Base-by-base conservation (phyloP, 1,140 invertebrate genomes). In the Drosophila simulans region DNA sequence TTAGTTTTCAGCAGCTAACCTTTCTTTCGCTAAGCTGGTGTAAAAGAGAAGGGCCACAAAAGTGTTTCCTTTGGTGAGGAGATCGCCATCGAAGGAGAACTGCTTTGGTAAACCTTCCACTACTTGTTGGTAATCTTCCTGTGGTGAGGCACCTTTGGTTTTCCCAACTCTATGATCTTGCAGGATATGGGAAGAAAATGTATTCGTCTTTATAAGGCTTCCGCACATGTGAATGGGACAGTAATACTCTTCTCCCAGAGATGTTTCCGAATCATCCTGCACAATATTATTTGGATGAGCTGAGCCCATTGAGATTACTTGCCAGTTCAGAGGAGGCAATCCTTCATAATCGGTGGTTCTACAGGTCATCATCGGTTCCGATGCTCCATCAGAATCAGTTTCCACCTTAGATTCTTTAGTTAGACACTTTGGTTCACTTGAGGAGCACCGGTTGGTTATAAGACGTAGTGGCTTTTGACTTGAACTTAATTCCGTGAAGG, bases 41-140 rank as follows among this genome's bases (percentile, higher is more conserved):
- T 64, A 63, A 2, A 31, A 15, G 12, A 60, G 25, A 8, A 60
- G 25, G 3, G 57, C 8, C 5, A 60, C 57, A 13, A 51, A 60
- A 11, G 22, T n/a, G n/a, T 39, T 60, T 2, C 57, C 57, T 12
- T 27, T 8, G 8, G 22, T 31, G 5, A 60, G 15, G 2, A 11
- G n/a, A 10, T 39, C 46, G 12, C n/a, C 27, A 11, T 60, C 15
- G 8, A 51, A 60, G 4, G 3, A 31, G 15, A 60, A 39, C 15
- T 40, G 57, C 13, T 31, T 52, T 13, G 57, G 57, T 13, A 60
- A 13, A 2, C 57, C 57, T n/a, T 60, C 45, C 17, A 52, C 35
- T 11, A 60, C 3, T 5, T 15, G 35, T n/a, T 60, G 46, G 12
- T 5, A 46, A 46, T 46, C n/a, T 25, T 46, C 45, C 13, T n/a